Evolutionary conservation across 2,113 vertebrate species (phyloP).

Genomic region (Misgurnus anguillicaudatus): DNA sequence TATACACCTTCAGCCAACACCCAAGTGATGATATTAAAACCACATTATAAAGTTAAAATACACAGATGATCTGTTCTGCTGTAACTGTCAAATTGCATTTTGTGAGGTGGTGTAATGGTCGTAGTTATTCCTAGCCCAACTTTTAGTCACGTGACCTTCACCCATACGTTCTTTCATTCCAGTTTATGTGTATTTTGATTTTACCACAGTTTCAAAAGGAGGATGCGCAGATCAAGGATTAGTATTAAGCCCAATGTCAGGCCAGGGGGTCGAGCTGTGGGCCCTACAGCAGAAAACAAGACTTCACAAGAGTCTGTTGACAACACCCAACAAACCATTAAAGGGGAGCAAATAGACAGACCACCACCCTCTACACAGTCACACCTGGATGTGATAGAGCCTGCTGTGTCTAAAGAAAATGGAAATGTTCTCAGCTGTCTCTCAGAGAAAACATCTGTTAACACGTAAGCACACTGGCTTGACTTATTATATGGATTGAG

Average conservation of each 20-base stretch:
- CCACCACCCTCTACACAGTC: neutral
- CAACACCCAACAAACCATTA: conserved; percentile 1
- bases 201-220: conserved; percentile 22
- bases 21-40: neutral
- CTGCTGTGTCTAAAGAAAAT: conserved; percentile 20
- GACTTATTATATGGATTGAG: too few species aligned
- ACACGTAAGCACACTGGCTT: conserved; percentile 45
- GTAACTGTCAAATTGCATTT: neutral
- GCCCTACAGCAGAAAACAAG: conserved; percentile 16
- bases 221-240: conserved; percentile 49
- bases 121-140: neutral
- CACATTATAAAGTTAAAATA: neutral
- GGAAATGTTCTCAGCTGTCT: conserved; percentile 4
- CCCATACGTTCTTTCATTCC: neutral
- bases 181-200: neutral
- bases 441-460: conserved; percentile 20
- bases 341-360: neutral
- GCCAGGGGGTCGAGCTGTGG: conserved; percentile 43
- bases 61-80: neutral
- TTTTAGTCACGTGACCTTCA: neutral
- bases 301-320: neutral
- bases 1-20: neutral
- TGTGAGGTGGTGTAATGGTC: neutral
- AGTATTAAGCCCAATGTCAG: conserved; percentile 51
- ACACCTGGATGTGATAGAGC: neutral